Evolutionary conservation across 2,797 vertebrate species (phyloP), one percentile per base, ranked within the genome.

Genomic region (Hozukius guyotensis): DNA sequence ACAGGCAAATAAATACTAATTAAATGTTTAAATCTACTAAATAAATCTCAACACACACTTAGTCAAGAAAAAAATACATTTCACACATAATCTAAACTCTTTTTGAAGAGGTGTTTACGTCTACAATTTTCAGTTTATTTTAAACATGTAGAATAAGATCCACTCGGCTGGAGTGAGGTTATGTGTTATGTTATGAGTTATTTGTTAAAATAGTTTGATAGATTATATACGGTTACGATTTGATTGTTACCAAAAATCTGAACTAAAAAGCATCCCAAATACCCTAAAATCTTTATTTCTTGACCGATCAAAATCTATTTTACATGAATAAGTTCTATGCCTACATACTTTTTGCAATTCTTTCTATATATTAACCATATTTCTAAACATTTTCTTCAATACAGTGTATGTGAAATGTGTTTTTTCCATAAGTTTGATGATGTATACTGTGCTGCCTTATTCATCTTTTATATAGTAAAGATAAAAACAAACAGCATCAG

Each of bases 381-480:
- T 76, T 83, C 34, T 59, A 49, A 85, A 74, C 27, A 73, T 59
- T 55, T 85, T 77, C 36, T 66, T 77, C 29, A 36, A 24, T 72
- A 65, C 62, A 71, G 77, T 82, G 31, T 80, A 78, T 77, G 84
- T 92, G 81, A 92, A 85, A 91, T 88, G 61, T 88, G 83, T 88
- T 87, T 87, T 61, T 89, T 81, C 71, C 55, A 57, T 72, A 38
- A 79, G 76, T 87, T 87, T 86, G 86, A 92, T 91, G 81, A 88
- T 74, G 46, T 88, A 84, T 94, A 82, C 86, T 94, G 93, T 95
- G 89, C 84, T 95, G 95, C 93, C 93, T 94, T 95, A 93, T 88
- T 85, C 80, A 86, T 89, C 73, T 92, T 87, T 90, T 91, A 76
- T 77, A 87, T 68, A 86, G 75, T 68, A 87, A 65, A 46, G 83